These are phyloP conservation scores for Micrasema longulum DNA, from an alignment of 1,140 invertebrate species.

Conservation along the genomic window DNA sequence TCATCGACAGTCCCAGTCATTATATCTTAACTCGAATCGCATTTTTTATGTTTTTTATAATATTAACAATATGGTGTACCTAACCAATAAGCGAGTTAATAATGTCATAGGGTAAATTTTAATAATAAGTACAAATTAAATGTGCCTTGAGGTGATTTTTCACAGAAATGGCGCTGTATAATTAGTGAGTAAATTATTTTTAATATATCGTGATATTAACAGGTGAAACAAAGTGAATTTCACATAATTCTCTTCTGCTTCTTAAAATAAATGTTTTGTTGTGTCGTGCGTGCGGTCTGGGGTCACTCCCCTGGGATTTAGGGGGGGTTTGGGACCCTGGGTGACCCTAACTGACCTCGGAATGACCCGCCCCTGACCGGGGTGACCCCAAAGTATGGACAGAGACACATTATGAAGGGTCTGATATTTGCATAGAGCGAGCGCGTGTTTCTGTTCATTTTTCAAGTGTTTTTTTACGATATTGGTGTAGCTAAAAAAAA, in stretches of 20 bases:
- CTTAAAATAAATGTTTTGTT: slow-evolving; percentile 22
- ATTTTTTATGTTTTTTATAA: no score
- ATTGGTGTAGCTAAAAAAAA: neutral
- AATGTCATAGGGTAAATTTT: no score
- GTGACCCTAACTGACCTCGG: slow-evolving; percentile 5
- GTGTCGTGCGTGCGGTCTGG: slow-evolving; percentile 25
- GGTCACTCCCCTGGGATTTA: slow-evolving; percentile 29
- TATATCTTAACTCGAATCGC: no score
- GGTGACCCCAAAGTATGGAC: neutral
- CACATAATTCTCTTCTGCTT: neutral
- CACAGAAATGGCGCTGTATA: no score
- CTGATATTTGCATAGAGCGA: neutral
- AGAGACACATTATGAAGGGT: neutral
- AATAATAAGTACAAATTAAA: no score
- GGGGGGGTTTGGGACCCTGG: neutral
- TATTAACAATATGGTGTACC: no score
- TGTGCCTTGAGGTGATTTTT: no score
- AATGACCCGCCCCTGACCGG: slow-evolving; percentile 11
- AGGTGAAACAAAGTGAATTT: no score
- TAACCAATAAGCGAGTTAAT: no score
- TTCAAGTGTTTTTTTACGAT: slow-evolving; percentile 9
- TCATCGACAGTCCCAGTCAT: no score
- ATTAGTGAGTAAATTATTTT: no score
- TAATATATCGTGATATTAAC: no score
- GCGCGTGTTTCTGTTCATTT: slow-evolving; percentile 5